Conservation (phyloP, 1,140 invertebrate genomes). For the Magallana angulata region DNA sequence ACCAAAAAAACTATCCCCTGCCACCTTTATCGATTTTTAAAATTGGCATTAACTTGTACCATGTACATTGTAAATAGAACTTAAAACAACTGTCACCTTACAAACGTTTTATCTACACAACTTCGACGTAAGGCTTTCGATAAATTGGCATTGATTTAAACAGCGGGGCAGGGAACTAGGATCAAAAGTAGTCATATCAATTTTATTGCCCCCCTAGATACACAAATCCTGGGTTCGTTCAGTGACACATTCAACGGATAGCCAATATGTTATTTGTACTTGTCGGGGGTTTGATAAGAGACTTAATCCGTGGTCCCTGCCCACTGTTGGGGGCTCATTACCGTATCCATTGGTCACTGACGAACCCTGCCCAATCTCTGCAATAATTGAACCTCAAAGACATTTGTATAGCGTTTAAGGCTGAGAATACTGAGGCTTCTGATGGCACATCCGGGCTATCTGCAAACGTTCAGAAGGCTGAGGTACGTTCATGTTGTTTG, state of each 20-base stretch:
- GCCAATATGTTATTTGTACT: not conserved
- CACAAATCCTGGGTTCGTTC: not conserved
- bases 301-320: not conserved
- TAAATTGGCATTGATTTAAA: constrained; percentile 34
- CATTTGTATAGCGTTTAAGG: not conserved
- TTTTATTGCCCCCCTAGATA: constrained; percentile 20
- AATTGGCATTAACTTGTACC: not conserved
- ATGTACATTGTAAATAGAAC: not conserved
- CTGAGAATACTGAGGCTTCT: not conserved
- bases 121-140: not conserved
- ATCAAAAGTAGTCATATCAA: constrained; percentile 32
- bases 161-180: not conserved
- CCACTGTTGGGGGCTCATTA: not conserved
- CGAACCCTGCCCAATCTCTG: not conserved
- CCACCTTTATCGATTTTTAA: too few relatives aligned
- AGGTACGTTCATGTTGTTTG: not conserved
- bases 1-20: too few relatives aligned
- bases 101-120: not conserved
- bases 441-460: not conserved
- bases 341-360: not conserved
- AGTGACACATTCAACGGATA: not conserved
- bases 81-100: constrained; percentile 13
- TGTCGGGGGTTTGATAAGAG: not conserved
- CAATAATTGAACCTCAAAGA: not conserved
- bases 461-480: not conserved